Evolutionary conservation across 2,113 vertebrate genomes (phyloP).

Genomic region (Peucedramus taeniatus): DNA sequence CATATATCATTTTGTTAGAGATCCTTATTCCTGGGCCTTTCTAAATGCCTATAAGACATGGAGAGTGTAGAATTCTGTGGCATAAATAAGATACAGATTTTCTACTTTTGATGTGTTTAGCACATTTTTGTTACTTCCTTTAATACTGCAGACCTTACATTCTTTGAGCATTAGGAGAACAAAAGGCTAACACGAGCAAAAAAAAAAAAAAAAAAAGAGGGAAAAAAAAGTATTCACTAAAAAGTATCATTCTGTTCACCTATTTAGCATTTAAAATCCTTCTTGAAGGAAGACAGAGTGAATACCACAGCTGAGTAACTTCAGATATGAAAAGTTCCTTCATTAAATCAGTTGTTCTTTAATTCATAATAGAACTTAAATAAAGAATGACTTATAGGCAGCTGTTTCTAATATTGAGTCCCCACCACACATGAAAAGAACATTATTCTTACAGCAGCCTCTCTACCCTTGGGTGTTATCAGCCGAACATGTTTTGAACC

Average conservation of each 20-base stretch:
- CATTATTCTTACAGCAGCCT: slow-evolving; percentile 87
- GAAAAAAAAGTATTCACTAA: not conserved
- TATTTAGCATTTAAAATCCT: slow-evolving; percentile 74
- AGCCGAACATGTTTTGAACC: slow-evolving; percentile 89
- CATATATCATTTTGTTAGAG: slow-evolving; percentile 68
- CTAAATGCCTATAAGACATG: slow-evolving; percentile 49
- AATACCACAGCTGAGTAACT: slow-evolving; percentile 73
- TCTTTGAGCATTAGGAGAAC: slow-evolving; percentile 67
- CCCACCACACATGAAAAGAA: slow-evolving; percentile 82
- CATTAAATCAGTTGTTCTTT: slow-evolving; percentile 89
- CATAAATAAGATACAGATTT: slow-evolving; percentile 76
- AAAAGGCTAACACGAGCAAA: slow-evolving; percentile 64
- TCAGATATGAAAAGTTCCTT: slow-evolving; percentile 82
- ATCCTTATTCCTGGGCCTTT: slow-evolving; percentile 25
- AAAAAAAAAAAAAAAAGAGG: not conserved
- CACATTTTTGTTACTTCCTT: slow-evolving; percentile 80
- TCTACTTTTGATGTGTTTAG: slow-evolving; percentile 77
- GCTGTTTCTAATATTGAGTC: slow-evolving; percentile 89
- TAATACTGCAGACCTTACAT: slow-evolving; percentile 65
- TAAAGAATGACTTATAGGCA: slow-evolving; percentile 87
- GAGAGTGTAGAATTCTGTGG: slow-evolving; percentile 12
- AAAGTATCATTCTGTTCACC: slow-evolving; percentile 43
- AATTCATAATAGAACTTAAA: slow-evolving; percentile 91
- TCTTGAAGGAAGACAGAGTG: slow-evolving; percentile 52
- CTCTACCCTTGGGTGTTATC: slow-evolving; percentile 92